Evolutionary conservation across 2,888 invertebrate genomes (phyloP), one percentile per base, ranked within the genome.

Genomic region (Oligia fasciuncula): DNA sequence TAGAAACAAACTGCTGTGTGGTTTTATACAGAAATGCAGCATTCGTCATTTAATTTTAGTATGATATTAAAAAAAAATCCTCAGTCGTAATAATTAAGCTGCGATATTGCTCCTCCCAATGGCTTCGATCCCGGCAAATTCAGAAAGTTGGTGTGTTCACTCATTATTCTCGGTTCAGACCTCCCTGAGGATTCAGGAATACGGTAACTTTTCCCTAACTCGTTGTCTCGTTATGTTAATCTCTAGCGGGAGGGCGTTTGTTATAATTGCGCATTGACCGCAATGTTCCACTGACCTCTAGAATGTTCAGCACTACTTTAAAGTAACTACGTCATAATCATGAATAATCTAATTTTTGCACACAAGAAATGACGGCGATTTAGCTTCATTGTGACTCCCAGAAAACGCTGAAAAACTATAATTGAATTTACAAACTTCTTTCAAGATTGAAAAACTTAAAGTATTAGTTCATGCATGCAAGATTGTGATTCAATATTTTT

Each of bases 151-250:
- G 91, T 90, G 86, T 89, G 90, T 91, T 92, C 90, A 87, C 91
- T 94, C 92, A 94, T 94, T 94, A 93, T 93, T 92, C 91, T 92
- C 91, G 85, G 89, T 86, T 92, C 90, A 84, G 85, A 83, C 83
- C 78, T 89, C 92, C 86, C 88, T 35, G 40, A 90, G 91, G 93
- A 89, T 89, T 91, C 85, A 85, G 88, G 87, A 91, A 90, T 90
- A 89, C 90, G 88, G 88, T 87, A 94, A 94, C 93, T 94, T 94
- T 93, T 91, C 89, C 89, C 88, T 90, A 93, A 93, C 94, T 94
- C 91, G 90, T 92, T 91, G 92, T 91, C 91, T 93, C 92, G 91
- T 93, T 94, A 94, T 92, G 93, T 90, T 92, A 94, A 93, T 92
- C 92, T 90, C 92, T 87, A 87, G 80, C 75, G 91, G 90, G 91